A percentile compares a stretch with the other conserved stretches of the same genome.
These are phyloP conservation scores for Epizoanthus illoricatus DNA, from an alignment of 92 coral and sea anemone species.

Conservation along the genomic window DNA sequence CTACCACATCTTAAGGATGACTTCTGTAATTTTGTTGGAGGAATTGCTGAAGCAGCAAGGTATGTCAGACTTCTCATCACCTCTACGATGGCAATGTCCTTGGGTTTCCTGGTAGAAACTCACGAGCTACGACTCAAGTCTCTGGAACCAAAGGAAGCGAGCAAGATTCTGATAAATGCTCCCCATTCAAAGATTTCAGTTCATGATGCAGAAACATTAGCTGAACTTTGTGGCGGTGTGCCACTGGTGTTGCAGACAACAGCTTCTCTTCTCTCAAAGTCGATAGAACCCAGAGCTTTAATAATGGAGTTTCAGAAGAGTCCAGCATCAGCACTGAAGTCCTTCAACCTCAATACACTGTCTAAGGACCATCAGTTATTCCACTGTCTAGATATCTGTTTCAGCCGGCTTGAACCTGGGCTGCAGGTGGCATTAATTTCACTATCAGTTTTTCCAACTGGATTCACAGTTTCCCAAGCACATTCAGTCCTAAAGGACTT, in stretches of 20 bases:
- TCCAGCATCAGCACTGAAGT: conserved; percentile 79
- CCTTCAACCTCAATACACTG: conserved; percentile 71
- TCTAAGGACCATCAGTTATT: conserved; percentile 87
- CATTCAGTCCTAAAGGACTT: conserved; percentile 70
- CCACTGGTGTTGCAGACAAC: conserved; percentile 91
- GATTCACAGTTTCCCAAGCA: conserved; percentile 77
- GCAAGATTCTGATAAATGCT: conserved; percentile 59
- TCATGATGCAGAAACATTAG: conserved; percentile 76
- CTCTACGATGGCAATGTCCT: conserved; percentile 70
- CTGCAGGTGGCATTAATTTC: conserved; percentile 77
- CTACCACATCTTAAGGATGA: conserved; percentile 54
- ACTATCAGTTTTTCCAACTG: conserved; percentile 82
- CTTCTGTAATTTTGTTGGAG: conserved; percentile 76
- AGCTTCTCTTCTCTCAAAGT: conserved; percentile 82
- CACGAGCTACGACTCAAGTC: conserved; percentile 60
- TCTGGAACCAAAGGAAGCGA: conserved; percentile 64
- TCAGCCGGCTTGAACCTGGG: conserved; percentile 69
- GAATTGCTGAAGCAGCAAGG: conserved; percentile 74
- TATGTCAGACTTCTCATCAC: conserved; percentile 76
- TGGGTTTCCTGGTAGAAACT: conserved; percentile 69
- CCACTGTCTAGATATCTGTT: conserved; percentile 83
- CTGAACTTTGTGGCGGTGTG: conserved; percentile 86
- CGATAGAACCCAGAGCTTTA: conserved; percentile 77
- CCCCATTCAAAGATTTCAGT: conserved; percentile 55
- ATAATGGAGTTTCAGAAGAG: conserved; percentile 83